Conservation (phyloP, 1,140 invertebrate species). For the Zaprionus inermis region DNA sequence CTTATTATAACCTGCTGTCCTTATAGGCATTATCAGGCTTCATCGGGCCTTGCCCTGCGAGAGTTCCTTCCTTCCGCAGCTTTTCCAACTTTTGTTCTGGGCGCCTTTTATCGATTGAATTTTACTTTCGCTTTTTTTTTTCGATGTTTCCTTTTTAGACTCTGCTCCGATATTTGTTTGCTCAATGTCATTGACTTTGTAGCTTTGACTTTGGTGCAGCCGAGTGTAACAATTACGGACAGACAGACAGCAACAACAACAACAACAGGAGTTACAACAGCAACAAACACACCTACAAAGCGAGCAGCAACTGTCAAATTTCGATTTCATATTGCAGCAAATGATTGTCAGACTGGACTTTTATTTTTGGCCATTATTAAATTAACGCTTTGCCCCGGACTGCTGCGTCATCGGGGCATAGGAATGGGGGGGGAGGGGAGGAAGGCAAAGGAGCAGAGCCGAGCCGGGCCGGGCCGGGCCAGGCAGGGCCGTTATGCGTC, state of each 20-base stretch:
- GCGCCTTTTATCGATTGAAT: conserved; percentile 65
- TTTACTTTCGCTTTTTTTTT: conserved; percentile 49
- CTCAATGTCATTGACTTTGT: conserved; percentile 73
- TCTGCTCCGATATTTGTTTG: conserved; percentile 41
- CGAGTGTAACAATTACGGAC: conserved; percentile 68
- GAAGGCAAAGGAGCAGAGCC: conserved; percentile 25
- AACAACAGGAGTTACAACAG: conserved; percentile 21
- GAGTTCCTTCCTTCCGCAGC: neutral
- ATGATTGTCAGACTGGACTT: conserved; percentile 55
- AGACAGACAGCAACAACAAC: conserved; percentile 20
- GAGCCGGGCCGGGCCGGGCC: no score
- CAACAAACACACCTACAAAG: conserved; percentile 50
- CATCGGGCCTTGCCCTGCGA: no score
- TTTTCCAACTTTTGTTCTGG: conserved; percentile 14
- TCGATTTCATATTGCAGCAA: conserved; percentile 65
- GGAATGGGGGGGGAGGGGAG: neutral
- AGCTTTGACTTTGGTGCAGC: conserved; percentile 76
- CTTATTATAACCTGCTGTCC: no score
- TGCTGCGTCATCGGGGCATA: conserved; percentile 67
- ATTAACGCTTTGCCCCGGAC: conserved; percentile 65
- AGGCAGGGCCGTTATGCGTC: conserved; percentile 71
- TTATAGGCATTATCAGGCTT: no score
- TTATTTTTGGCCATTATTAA: conserved; percentile 71
- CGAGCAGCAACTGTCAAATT: conserved; percentile 40
- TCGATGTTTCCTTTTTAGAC: conserved; percentile 18